Base-by-base conservation (phyloP, 2,888 invertebrate genomes). In the Cephus pulcher region DNA sequence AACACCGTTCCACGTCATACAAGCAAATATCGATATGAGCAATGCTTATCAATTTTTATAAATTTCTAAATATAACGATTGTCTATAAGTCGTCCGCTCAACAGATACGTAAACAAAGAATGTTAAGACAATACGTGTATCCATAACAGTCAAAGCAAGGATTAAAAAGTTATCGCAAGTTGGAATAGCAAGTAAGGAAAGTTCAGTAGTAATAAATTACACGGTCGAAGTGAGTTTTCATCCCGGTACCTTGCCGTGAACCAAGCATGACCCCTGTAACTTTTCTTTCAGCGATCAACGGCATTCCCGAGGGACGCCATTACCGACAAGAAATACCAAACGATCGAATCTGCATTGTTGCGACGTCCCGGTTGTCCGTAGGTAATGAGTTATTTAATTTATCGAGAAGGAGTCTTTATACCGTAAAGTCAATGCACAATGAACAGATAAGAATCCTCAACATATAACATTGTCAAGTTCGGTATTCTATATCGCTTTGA, bases 131-230 rank as follows among this genome's bases (percentile, higher is more conserved):
- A 79, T 40, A 76, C 56, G 71, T 56, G 56, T 15, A 15, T 56
- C 23, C 56, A 9, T 56, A 9, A 23, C 6, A 56, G 56, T 23
- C 56, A 23, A 2, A 56, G 15, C 9, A 56, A 23, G 75, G 75
- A 77, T 75, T 81, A 80, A 82, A 82, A 80, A 82, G 81, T 83
- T 82, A 81, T 83, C 79, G 73, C 69, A 69, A 35, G 69, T 73
- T 56, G 34, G 78, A 78, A 82, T 56, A 83, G 80, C 80, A 79
- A 78, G 40, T 75, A 77, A 79, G 79, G 76, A 76, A 80, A 73
- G 78, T 78, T 80, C 76, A 79, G 79, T 80, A 78, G 81, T 81
- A 82, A 82, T 82, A 83, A 83, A 83, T 81, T 83, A 80, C 80
- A 80, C 79, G 81, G 80, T 78, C 75, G 56, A 56, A 78, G 80